Evolutionary conservation across 1,140 invertebrate species (phyloP).

Genomic region (Euwallacea fornicatus): DNA sequence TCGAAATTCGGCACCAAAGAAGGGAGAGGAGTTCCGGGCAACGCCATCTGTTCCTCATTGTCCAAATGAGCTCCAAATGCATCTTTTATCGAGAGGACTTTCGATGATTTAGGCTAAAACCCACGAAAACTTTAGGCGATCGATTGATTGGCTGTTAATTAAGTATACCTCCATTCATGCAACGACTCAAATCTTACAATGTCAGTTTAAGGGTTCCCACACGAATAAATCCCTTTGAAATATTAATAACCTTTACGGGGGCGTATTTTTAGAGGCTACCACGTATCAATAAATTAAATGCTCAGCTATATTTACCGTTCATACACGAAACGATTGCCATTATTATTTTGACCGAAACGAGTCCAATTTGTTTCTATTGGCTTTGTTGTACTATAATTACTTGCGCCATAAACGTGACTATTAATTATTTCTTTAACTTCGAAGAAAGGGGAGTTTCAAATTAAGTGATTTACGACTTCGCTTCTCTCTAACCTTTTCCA

Average conservation of each 20-base stretch:
- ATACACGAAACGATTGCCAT: too few species aligned
- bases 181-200: too few species aligned
- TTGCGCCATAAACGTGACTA: too few species aligned
- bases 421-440: too few species aligned
- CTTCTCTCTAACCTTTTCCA: neutral
- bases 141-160: neutral
- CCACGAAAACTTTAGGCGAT: too few species aligned
- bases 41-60: constrained; percentile 43
- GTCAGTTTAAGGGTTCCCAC: neutral
- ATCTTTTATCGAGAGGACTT: constrained; percentile 45
- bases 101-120: constrained; percentile 35
- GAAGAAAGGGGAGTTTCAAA: too few species aligned
- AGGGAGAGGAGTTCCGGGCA: constrained; percentile 57
- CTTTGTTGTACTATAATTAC: too few species aligned
- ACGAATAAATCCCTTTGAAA: neutral
- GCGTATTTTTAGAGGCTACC: constrained; percentile 1
- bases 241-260: neutral
- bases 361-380: too few species aligned
- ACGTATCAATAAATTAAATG: constrained; percentile 1
- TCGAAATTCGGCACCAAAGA: constrained; percentile 46
- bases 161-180: too few species aligned
- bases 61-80: constrained; percentile 54
- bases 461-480: too few species aligned
- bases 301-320: neutral
- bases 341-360: too few species aligned